A percentile compares a stretch with the other conserved stretches of the same genome.
Evolutionary conservation across 2,113 vertebrate species (phyloP).

Genomic region (Daubentonia madagascariensis): DNA sequence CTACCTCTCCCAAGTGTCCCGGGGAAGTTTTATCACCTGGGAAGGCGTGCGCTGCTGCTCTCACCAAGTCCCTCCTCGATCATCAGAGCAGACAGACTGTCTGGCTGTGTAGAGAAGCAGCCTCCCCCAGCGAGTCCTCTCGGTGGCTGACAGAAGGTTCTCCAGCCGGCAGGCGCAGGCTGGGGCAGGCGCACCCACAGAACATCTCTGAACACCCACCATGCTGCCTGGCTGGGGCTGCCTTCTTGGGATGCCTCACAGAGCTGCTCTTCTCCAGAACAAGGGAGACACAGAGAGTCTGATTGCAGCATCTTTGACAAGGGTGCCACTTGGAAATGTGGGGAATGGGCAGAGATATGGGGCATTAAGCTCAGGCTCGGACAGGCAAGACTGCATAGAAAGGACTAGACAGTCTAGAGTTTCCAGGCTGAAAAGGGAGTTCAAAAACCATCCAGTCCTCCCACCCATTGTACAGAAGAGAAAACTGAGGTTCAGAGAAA

Average conservation of each 20-base stretch:
- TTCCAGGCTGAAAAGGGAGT: not conserved
- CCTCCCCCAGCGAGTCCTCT: not conserved
- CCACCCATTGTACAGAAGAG: not conserved
- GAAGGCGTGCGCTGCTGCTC: not conserved
- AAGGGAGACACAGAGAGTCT: not conserved
- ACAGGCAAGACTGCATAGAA: not conserved
- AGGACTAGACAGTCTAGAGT: not conserved
- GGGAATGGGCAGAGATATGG: not conserved
- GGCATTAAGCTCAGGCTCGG: not conserved
- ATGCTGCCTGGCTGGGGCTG: not conserved
- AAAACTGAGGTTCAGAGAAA: not conserved
- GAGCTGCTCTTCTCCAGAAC: not conserved
- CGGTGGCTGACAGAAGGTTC: constrained; percentile 13
- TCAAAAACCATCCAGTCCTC: not conserved
- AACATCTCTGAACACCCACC: not conserved
- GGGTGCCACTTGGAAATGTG: not conserved
- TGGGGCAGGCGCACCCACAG: not conserved
- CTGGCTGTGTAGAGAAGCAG: rapidly evolving
- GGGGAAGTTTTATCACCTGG: not conserved
- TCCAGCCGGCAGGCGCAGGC: not conserved
- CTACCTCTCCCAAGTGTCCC: not conserved
- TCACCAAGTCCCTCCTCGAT: not conserved
- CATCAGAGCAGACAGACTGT: constrained; percentile 29
- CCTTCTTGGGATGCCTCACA: not conserved
- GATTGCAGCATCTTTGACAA: not conserved